Evolutionary conservation across 2,797 vertebrate genomes (phyloP), one percentile per base, ranked within the genome.

Genomic region (Tapirus indicus): DNA sequence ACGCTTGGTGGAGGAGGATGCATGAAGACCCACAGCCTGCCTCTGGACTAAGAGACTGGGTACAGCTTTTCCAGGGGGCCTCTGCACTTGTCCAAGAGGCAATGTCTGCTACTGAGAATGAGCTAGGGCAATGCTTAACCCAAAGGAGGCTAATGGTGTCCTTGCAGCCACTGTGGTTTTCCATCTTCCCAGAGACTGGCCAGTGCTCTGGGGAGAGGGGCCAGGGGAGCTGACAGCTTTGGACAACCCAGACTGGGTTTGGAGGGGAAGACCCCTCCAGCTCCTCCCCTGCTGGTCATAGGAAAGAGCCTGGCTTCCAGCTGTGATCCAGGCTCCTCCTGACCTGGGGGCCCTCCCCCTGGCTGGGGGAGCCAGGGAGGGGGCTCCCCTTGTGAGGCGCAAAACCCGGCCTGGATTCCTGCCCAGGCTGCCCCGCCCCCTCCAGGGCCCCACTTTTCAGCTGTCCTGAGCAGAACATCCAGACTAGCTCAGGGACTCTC

Each of bases 371-470:
- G 47, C 69, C 1, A 17, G 21, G 66, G 91, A 93, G 75, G 97
- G 94, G 97, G 96, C 82, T 90, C 71, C 92, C 89, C 82, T 68
- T 95, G 98, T 95, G 80, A 97, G 44, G 90, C 92, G 62, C 71
- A 98, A 98, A 98, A 97, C 96, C 93, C 14, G 98, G 98, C 78
- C 96, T 95, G 98, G 98, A 98, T 88, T 98, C 17, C 54, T 64
- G 23, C 89, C 66, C 41, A 64, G 52, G 23, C n/a, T 0, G 21
- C 64, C 91, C 78, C n/a, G 0, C 83, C 89, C 32, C 27, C 21
- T 27, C n/a, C 7, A 49, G 72, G 32, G 66, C 18, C 56, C 35
- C 54, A 41, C 80, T 77, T 74, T 60, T 49, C 62, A 1, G 25
- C 44, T 18, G 38, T 64, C 52, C n/a, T 62, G 18, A 79, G 10